These are phyloP conservation scores for Urocynchramus pylzowi DNA, from an alignment of 2,113 vertebrate genomes.

Conservation along the genomic window DNA sequence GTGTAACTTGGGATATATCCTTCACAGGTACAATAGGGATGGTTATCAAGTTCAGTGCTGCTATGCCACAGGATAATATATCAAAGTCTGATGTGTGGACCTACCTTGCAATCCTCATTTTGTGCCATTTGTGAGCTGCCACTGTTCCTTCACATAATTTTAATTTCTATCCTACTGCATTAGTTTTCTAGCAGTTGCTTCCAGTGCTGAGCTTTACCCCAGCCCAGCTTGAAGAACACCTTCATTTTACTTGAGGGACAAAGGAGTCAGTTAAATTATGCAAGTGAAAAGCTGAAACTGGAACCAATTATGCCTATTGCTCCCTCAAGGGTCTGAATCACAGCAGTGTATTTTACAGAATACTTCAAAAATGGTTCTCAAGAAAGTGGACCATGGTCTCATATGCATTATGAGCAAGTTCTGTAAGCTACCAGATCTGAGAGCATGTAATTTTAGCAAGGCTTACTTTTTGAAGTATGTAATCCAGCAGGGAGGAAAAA, in stretches of 20 bases:
- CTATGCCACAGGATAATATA: neutral
- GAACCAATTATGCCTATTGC: constrained; percentile 4
- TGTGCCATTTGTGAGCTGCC: neutral
- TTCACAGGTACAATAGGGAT: neutral
- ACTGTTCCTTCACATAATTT: neutral
- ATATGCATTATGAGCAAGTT: constrained; percentile 22
- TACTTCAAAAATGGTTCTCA: neutral
- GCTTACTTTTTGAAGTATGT: constrained; percentile 46
- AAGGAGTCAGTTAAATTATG: constrained; percentile 4
- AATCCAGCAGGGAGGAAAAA: neutral
- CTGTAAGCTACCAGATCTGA: constrained; percentile 24
- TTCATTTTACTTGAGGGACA: constrained; percentile 23
- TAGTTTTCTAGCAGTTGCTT: neutral
- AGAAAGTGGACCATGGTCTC: constrained; percentile 3
- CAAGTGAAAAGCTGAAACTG: constrained; percentile 34
- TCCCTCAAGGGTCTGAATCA: constrained; percentile 16
- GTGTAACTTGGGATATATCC: neutral
- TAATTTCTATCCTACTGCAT: neutral
- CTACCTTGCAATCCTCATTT: neutral
- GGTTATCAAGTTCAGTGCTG: neutral
- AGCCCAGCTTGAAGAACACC: constrained; percentile 4
- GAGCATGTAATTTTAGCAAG: constrained; percentile 43
- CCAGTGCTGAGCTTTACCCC: neutral
- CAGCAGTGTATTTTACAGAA: constrained; percentile 13
- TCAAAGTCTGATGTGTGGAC: neutral